Evolutionary conservation across 2,888 invertebrate genomes (phyloP).

Genomic region (Leistus spinibarbis): DNA sequence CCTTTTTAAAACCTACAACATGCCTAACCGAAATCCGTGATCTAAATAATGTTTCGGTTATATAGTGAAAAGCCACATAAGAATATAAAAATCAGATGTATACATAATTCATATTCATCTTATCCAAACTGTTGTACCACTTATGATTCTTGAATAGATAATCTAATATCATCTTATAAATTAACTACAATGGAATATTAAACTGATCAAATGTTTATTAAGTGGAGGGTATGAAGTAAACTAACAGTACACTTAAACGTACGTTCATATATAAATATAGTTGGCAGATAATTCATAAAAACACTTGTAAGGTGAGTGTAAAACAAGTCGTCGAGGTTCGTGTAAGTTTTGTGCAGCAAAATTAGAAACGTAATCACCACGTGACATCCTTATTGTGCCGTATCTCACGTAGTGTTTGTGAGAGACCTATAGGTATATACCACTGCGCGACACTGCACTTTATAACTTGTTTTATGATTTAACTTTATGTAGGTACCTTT

Average conservation of each 20-base stretch:
- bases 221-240: neutral
- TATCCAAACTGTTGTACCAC: neutral
- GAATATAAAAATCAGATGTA: neutral
- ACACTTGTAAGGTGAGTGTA: conserved; percentile 6
- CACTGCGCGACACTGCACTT: neutral
- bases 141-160: too few species aligned
- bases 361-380: conserved; percentile 21
- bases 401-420: conserved; percentile 11
- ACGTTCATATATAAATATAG: too few species aligned
- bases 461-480: conserved; percentile 28
- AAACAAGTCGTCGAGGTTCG: neutral
- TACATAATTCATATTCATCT: conserved; percentile 24
- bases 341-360: neutral
- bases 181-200: too few species aligned
- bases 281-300: neutral
- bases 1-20: neutral
- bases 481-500: conserved; percentile 14
- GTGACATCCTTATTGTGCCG: conserved; percentile 22
- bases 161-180: too few species aligned
- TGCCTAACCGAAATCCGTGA: conserved; percentile 5
- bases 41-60: conserved; percentile 21
- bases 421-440: neutral
- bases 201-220: neutral
- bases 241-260: neutral
- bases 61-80: neutral